Percentiles rank a stretch among this genome's conserved stretches.
Evolutionary conservation across 2,797 vertebrate genomes (phyloP).

Genomic region (Phataginus tetradactyla): DNA sequence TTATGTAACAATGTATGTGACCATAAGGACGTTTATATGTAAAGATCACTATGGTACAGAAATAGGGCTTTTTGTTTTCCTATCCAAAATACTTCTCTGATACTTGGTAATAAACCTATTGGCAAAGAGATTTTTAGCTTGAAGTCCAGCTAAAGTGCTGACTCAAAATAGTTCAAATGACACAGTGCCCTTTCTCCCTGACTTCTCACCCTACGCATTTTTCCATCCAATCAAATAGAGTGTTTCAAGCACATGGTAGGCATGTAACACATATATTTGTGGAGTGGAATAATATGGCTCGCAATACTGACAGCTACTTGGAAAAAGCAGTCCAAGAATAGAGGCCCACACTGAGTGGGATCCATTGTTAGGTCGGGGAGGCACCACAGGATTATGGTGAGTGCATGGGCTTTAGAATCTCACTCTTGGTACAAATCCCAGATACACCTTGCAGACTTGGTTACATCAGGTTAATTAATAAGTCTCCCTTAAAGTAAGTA

Average conservation of each 20-base stretch:
- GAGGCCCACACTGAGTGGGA: not conserved
- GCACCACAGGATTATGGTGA: not conserved
- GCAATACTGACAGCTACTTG: not conserved
- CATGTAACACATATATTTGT: not conserved
- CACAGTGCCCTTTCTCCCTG: not conserved
- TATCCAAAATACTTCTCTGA: not conserved
- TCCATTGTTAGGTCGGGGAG: not conserved
- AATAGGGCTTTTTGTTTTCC: conserved; percentile 3
- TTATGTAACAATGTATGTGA: not conserved
- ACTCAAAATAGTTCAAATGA: not conserved
- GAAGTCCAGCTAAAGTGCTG: not conserved
- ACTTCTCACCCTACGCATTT: not conserved
- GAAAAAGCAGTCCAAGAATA: not conserved
- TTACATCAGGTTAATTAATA: not conserved
- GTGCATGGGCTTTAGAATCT: not conserved
- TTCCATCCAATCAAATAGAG: not conserved
- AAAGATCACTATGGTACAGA: not conserved
- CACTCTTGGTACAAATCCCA: not conserved
- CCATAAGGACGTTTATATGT: not conserved
- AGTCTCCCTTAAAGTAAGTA: not conserved
- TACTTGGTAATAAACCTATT: not conserved
- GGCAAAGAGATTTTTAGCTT: not conserved
- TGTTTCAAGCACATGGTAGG: not conserved
- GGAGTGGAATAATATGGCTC: not conserved
- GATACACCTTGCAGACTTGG: not conserved